Conservation (phyloP, 2,888 invertebrate species). For the Diploptera punctata region DNA sequence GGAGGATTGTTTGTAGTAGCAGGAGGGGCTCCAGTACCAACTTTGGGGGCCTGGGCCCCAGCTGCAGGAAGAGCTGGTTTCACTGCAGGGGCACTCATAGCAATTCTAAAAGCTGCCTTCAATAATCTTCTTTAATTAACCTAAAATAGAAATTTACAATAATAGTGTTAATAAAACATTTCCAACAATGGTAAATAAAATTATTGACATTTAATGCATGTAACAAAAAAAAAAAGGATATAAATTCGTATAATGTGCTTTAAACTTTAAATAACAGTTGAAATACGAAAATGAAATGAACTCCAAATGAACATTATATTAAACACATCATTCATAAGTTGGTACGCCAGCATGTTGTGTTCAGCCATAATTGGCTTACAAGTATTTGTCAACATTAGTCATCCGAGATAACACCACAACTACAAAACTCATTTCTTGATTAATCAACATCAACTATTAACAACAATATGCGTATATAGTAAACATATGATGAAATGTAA, state of each 20-base stretch:
- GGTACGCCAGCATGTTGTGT: slow-evolving; percentile 38
- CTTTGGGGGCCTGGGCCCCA: slow-evolving; percentile 46
- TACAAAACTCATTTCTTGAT: not conserved
- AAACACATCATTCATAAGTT: slow-evolving; percentile 34
- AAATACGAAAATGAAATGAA: no score
- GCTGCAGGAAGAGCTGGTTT: slow-evolving; percentile 52
- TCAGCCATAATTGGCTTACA: slow-evolving; percentile 39
- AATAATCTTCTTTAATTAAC: no score
- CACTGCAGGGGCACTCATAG: slow-evolving; percentile 54
- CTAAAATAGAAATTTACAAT: no score
- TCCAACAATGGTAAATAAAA: no score
- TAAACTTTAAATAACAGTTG: no score
- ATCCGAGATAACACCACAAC: not conserved
- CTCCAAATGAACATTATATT: no score
- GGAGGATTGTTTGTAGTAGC: slow-evolving; percentile 45
- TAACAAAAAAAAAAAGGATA: no score
- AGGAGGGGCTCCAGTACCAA: slow-evolving; percentile 49
- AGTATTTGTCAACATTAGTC: slow-evolving; percentile 42
- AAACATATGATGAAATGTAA: slow-evolving; percentile 27
- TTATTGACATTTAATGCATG: no score
- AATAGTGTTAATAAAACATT: no score
- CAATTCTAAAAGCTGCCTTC: slow-evolving; percentile 22
- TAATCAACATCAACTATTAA: not conserved
- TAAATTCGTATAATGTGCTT: no score
- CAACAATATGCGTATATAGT: not conserved